These are phyloP conservation scores for Carduelis carduelis DNA, from an alignment of 2,797 vertebrate genomes.

Conservation along the genomic window DNA sequence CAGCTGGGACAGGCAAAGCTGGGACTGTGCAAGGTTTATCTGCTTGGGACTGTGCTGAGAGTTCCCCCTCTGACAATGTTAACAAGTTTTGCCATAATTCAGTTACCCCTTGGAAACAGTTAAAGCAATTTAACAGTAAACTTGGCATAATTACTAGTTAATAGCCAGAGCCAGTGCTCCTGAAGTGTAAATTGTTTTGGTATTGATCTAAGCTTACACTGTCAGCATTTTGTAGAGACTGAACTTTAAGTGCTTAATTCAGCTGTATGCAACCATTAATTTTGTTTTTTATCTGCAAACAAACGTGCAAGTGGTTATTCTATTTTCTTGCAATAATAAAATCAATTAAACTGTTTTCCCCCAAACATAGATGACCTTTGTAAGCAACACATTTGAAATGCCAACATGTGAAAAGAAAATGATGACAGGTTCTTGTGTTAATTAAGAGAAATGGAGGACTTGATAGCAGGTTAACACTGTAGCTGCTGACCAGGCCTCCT, in stretches of 20 bases:
- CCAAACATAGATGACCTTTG: conserved; percentile 12
- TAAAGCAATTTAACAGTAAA: conserved; percentile 42
- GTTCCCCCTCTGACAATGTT: not conserved
- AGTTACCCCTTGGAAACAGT: conserved; percentile 6
- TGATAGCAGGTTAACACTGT: not conserved
- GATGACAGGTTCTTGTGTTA: not conserved
- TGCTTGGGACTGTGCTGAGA: not conserved
- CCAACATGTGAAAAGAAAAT: conserved; percentile 48
- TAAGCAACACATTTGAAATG: conserved; percentile 71
- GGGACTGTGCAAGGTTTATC: not conserved
- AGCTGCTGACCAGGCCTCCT: not conserved
- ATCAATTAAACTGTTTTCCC: conserved; percentile 55
- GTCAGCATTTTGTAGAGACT: conserved; percentile 70
- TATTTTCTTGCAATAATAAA: conserved; percentile 66
- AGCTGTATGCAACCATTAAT: conserved; percentile 69
- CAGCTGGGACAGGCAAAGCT: not conserved
- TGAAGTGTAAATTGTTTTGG: conserved; percentile 66
- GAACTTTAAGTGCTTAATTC: conserved; percentile 76
- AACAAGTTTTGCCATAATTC: not conserved
- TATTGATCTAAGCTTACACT: conserved; percentile 72
- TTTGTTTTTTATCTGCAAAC: conserved; percentile 65
- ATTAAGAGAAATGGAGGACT: not conserved
- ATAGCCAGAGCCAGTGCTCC: conserved; percentile 56
- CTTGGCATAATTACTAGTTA: conserved; percentile 69
- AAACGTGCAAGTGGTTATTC: conserved; percentile 57